Percentiles rank a stretch among this genome's conserved stretches.
Evolutionary conservation across 2,888 invertebrate genomes (phyloP).

Genomic region (Pterobdella sp.): DNA sequence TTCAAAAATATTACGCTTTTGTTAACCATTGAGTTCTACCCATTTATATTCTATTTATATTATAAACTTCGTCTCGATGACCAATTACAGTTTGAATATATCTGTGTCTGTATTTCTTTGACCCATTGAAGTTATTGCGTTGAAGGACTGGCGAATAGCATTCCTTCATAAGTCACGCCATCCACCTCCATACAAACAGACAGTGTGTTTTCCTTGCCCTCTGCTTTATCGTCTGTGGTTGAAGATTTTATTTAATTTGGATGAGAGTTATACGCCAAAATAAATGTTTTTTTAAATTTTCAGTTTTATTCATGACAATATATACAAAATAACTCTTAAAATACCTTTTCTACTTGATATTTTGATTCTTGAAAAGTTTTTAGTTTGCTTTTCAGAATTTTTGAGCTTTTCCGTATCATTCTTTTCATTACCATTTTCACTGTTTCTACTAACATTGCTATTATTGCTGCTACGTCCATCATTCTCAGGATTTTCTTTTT

Average conservation of each 20-base stretch:
- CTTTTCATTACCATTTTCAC: background rate
- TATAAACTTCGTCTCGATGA: too few species aligned
- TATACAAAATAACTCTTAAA: background rate
- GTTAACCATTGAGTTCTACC: too few species aligned
- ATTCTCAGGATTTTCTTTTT: conserved; percentile 1
- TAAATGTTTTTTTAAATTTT: background rate
- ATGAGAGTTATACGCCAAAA: background rate
- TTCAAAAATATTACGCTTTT: too few species aligned
- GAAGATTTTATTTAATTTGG: background rate
- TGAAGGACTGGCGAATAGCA: conserved; percentile 61
- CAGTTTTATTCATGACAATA: background rate
- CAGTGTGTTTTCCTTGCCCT: conserved; percentile 74
- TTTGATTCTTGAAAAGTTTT: background rate
- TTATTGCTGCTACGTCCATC: conserved; percentile 7
- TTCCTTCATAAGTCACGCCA: conserved; percentile 87
- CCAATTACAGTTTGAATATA: too few species aligned
- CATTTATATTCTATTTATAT: too few species aligned
- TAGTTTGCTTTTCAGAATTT: background rate
- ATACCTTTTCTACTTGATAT: background rate
- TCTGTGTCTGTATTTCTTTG: too few species aligned
- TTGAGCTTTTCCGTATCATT: background rate
- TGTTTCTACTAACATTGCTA: background rate
- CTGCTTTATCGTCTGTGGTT: conserved; percentile 65
- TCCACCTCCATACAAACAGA: conserved; percentile 92
- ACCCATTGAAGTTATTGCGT: conserved; percentile 2